Conservation (phyloP, 2,888 invertebrate species). For the Euplexia lucipara region DNA sequence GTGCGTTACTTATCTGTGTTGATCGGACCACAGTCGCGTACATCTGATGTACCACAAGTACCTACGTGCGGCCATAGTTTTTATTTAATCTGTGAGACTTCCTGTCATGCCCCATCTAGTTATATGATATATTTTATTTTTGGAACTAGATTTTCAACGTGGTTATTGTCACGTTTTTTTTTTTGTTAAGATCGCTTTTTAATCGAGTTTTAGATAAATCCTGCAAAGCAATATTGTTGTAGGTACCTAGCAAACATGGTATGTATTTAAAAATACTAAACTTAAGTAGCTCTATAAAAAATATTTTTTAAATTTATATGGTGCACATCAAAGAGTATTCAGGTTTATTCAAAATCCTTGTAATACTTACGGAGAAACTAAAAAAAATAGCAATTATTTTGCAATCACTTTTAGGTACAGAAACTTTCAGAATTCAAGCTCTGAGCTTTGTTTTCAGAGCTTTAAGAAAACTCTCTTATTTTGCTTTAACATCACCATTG, state of each 20-base stretch:
- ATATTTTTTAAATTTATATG: no score
- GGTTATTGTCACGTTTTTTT: slow-evolving; percentile 32
- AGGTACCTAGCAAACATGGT: no score
- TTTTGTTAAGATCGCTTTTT: slow-evolving; percentile 8
- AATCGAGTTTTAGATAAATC: no score
- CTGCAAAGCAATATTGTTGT: no score
- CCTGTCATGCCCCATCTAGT: slow-evolving; percentile 67
- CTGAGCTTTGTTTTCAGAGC: neutral
- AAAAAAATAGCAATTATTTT: no score
- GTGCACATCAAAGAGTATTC: no score
- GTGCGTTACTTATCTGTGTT: slow-evolving; percentile 59
- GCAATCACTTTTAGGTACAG: no score
- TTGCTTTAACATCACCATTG: slow-evolving; percentile 1
- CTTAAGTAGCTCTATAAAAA: no score
- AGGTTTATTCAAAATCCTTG: no score
- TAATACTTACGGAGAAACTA: no score
- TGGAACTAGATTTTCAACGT: slow-evolving; percentile 35
- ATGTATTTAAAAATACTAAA: no score
- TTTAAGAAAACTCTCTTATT: neutral
- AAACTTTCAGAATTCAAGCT: neutral
- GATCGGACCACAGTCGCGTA: slow-evolving; percentile 60
- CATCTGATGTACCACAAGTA: slow-evolving; percentile 59
- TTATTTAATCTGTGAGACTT: slow-evolving; percentile 72
- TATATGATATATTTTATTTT: slow-evolving; percentile 50
- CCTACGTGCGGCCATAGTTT: slow-evolving; percentile 62